Evolutionary conservation across 2,113 vertebrate species (phyloP).

Genomic region (Emydura subglobosa): DNA sequence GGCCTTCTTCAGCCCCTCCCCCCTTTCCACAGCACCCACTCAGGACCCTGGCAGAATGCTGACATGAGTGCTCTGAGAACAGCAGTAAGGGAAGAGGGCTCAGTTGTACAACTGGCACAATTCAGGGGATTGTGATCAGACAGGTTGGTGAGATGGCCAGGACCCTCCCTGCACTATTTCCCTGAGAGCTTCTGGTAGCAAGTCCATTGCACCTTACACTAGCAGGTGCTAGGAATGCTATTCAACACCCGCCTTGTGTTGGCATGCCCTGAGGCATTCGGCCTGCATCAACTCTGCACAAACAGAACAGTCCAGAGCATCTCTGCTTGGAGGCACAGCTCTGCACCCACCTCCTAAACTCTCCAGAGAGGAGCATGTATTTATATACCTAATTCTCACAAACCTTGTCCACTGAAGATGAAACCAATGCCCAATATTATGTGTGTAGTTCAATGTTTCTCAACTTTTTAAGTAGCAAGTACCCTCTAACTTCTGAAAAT

Average conservation of each 20-base stretch:
- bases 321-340: not conserved
- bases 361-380: not conserved
- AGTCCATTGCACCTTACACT: not conserved
- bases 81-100: not conserved
- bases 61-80: not conserved
- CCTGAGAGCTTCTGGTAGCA: not conserved
- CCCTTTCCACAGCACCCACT: not conserved
- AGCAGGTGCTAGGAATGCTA: not conserved
- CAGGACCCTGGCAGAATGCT: not conserved
- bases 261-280: not conserved
- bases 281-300: not conserved
- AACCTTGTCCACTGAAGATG: not conserved
- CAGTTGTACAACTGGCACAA: no score
- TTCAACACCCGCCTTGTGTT: not conserved
- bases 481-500: no score
- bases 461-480: no score
- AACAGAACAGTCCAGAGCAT: not conserved
- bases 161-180: not conserved
- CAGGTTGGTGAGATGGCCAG: not conserved
- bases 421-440: not conserved
- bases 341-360: not conserved
- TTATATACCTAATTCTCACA: not conserved
- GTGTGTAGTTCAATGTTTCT: not conserved
- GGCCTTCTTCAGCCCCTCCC: not conserved
- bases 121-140: not conserved